Conservation (phyloP, 2,113 vertebrate genomes). For the Puffinus mauretanicus region DNA sequence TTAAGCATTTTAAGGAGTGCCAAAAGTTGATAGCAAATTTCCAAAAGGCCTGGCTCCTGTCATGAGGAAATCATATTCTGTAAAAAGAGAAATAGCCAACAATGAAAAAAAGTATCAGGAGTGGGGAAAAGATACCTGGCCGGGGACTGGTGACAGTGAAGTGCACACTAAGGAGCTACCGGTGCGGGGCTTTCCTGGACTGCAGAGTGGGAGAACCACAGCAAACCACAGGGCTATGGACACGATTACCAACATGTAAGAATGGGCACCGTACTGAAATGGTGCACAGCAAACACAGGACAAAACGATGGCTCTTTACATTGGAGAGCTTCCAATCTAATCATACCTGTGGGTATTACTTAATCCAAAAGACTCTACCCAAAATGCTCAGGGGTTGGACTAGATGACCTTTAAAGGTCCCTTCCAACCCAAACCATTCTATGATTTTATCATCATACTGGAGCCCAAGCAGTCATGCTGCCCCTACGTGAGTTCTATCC, state of each 20-base stretch:
- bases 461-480: neutral
- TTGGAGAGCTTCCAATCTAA: neutral
- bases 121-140: neutral
- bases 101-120: neutral
- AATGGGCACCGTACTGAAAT: neutral
- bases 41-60: neutral
- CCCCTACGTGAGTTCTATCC: neutral
- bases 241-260: neutral
- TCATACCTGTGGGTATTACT: neutral
- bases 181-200: neutral
- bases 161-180: neutral
- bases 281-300: neutral
- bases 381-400: neutral
- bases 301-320: neutral
- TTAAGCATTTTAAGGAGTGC: neutral
- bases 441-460: neutral
- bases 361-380: neutral
- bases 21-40: slow-evolving; percentile 31
- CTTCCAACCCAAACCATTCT: neutral
- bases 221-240: neutral
- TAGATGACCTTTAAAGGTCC: neutral
- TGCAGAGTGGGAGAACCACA: neutral
- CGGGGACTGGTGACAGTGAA: neutral
- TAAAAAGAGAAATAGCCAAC: neutral
- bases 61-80: neutral